A percentile compares a stretch with the other conserved stretches of the same genome.
phyloP scores from a whole-genome alignment of 2,888 invertebrate genomes.

The Punctoribates punctum region DNA sequence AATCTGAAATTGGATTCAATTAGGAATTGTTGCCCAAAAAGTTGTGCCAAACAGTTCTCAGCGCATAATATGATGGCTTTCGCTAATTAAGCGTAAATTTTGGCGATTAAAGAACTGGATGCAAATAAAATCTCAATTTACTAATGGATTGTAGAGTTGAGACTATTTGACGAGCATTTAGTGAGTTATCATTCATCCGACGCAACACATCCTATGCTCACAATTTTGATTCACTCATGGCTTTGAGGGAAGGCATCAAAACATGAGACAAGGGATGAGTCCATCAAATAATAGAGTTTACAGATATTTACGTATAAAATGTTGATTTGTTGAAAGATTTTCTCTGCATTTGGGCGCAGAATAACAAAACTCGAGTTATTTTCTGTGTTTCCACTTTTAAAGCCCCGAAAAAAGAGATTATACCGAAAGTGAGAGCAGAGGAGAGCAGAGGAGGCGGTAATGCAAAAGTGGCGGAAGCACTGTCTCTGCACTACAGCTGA shows the following conservation, averaged over 20 bases:
- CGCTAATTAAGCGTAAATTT: constrained; percentile 18
- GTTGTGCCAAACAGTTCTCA: background rate
- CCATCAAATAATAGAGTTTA: background rate
- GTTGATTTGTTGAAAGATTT: constrained; percentile 9
- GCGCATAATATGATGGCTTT: background rate
- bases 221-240: no score
- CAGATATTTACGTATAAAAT: background rate
- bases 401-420: background rate
- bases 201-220: no score
- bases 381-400: background rate
- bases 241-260: background rate
- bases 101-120: background rate
- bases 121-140: constrained; percentile 15
- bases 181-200: no score
- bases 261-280: background rate
- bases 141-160: constrained; percentile 3
- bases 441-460: background rate
- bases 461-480: background rate
- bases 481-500: constrained; percentile 14
- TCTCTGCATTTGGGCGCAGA: background rate
- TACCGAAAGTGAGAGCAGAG: background rate
- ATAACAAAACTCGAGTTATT: background rate
- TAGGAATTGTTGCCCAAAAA: background rate
- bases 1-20: background rate
- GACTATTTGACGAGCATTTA: background rate